phyloP scores from a whole-genome alignment of 1,140 invertebrate genomes.

The Solenopsis fugax region DNA sequence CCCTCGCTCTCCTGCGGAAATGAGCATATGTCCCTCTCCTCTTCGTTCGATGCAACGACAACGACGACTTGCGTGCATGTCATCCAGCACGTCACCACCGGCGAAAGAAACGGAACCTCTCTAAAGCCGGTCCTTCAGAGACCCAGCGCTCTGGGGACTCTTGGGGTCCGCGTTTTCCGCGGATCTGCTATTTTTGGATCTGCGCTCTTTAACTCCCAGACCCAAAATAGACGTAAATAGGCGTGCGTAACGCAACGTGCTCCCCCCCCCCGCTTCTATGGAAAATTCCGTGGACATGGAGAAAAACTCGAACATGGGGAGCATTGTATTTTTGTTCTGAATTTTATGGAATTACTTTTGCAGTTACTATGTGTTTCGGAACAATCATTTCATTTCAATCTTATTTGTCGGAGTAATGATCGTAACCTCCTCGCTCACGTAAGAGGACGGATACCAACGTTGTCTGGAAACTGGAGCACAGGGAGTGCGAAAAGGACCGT shows the following conservation, averaged over 20 bases:
- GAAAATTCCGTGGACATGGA: neutral
- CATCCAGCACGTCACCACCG: neutral
- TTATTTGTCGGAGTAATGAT: too few species aligned
- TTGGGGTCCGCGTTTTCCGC: neutral
- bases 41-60: neutral
- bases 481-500: too few species aligned
- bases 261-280: neutral
- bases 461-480: too few species aligned
- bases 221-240: neutral
- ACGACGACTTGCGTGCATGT: slow-evolving; percentile 21
- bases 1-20: slow-evolving; percentile 68
- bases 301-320: too few species aligned
- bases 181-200: neutral
- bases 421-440: too few species aligned
- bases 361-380: too few species aligned
- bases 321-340: too few species aligned
- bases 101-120: neutral
- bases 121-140: neutral
- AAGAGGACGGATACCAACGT: too few species aligned
- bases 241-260: too few species aligned
- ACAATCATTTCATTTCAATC: too few species aligned
- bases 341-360: too few species aligned
- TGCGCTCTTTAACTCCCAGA: neutral
- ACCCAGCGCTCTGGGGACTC: neutral
- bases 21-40: slow-evolving; percentile 26